phyloP scores from a whole-genome alignment of 1,140 invertebrate genomes.

The Chrysopa pallens region DNA sequence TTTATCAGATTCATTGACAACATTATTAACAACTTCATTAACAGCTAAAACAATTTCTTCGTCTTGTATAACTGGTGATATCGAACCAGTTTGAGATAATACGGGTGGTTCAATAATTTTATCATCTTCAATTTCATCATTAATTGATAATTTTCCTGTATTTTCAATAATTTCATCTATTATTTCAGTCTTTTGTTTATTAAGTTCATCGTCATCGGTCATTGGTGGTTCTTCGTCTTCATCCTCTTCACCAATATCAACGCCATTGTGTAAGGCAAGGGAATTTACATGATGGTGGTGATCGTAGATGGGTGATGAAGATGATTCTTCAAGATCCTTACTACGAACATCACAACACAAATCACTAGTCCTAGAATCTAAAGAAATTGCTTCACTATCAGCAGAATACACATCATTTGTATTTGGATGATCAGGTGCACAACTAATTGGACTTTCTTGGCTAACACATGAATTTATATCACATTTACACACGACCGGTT shows the following conservation, averaged over 20 bases:
- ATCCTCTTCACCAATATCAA: neutral
- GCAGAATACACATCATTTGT: constrained; percentile 15
- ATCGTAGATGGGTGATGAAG: neutral
- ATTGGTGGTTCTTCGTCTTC: constrained; percentile 10
- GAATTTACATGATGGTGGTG: too few relatives aligned
- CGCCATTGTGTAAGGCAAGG: too few relatives aligned
- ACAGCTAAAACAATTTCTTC: constrained; percentile 29
- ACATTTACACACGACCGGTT: constrained; percentile 27
- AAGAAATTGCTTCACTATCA: constrained; percentile 29
- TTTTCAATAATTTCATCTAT: constrained; percentile 38
- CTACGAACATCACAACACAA: constrained; percentile 28
- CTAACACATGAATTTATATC: constrained; percentile 34
- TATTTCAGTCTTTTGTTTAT: constrained; percentile 29
- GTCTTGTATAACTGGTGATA: constrained; percentile 28
- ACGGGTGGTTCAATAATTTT: constrained; percentile 7
- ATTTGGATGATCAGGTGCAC: constrained; percentile 18
- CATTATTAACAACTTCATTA: constrained; percentile 26
- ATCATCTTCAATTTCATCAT: constrained; percentile 32
- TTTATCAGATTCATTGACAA: constrained; percentile 8
- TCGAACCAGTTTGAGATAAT: constrained; percentile 12
- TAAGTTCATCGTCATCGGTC: constrained; percentile 19
- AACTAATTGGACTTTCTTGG: constrained; percentile 32
- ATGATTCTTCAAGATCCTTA: constrained; percentile 3
- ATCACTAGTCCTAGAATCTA: constrained; percentile 31
- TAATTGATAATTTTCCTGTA: constrained; percentile 26